A percentile compares a stretch with the other conserved stretches of the same genome.
phyloP scores from a whole-genome alignment of 2,888 invertebrate genomes.

The Labia minor region DNA sequence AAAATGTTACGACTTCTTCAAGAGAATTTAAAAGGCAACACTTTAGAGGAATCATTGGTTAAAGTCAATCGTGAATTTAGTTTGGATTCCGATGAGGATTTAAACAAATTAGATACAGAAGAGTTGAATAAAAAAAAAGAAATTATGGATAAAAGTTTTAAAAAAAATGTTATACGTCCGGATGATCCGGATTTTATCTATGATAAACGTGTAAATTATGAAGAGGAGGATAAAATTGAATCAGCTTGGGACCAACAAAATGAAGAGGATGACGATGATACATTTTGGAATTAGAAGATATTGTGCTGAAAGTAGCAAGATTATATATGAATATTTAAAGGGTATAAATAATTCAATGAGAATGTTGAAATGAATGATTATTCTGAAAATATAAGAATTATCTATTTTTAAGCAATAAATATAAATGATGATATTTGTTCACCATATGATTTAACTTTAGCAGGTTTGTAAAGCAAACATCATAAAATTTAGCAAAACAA shows the following conservation, averaged over 20 bases:
- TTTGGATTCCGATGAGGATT: constrained; percentile 39
- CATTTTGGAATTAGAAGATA: not conserved
- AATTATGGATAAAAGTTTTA: constrained; percentile 39
- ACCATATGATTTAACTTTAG: too few relatives aligned
- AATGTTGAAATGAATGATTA: too few relatives aligned
- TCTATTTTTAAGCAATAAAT: too few relatives aligned
- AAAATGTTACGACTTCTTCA: constrained; percentile 38
- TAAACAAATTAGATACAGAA: constrained; percentile 38
- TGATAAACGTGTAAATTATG: constrained; percentile 38
- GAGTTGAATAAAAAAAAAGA: constrained; percentile 37
- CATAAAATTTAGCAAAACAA: too few relatives aligned
- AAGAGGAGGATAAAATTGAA: constrained; percentile 29
- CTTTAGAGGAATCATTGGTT: constrained; percentile 34
- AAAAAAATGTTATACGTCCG: constrained; percentile 36
- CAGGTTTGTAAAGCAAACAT: too few relatives aligned
- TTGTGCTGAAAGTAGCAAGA: too few relatives aligned
- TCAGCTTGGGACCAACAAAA: constrained; percentile 36
- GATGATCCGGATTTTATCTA: constrained; percentile 39
- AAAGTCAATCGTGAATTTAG: constrained; percentile 33
- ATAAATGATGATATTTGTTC: too few relatives aligned
- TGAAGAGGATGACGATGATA: constrained; percentile 21
- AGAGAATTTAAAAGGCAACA: constrained; percentile 36
- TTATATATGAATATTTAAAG: too few relatives aligned
- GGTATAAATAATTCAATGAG: too few relatives aligned
- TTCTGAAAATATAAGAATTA: too few relatives aligned